phyloP scores from a whole-genome alignment of 2,113 vertebrate genomes.

The Callospermophilus lateralis region DNA sequence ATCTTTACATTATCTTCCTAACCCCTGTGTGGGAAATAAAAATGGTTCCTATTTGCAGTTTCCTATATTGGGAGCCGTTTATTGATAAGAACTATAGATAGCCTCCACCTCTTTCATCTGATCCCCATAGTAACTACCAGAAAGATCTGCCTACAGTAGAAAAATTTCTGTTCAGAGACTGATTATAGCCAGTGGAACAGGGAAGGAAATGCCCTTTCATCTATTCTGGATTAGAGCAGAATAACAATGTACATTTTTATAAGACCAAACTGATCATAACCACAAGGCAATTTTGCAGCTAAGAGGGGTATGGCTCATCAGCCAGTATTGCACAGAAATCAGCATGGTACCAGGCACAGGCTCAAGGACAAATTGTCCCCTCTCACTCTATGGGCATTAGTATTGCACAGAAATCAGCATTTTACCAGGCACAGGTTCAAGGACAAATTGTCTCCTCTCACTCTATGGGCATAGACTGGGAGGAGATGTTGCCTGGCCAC shows the following conservation, averaged over 20 bases:
- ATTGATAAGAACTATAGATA: neutral
- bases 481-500: neutral
- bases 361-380: neutral
- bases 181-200: neutral
- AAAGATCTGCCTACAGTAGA: neutral
- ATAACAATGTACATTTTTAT: neutral
- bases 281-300: conserved; percentile 23
- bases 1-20: neutral
- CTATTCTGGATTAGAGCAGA: conserved; percentile 41
- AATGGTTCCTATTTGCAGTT: neutral
- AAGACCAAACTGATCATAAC: neutral
- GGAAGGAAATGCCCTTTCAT: neutral
- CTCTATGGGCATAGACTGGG: neutral
- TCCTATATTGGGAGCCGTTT: neutral
- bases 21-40: neutral
- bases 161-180: neutral
- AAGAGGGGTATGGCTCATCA: neutral
- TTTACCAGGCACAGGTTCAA: too few species aligned
- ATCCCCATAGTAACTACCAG: neutral
- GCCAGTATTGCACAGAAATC: conserved; percentile 54
- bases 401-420: too few species aligned
- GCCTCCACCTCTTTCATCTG: neutral
- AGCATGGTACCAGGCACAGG: neutral
- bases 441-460: too few species aligned
- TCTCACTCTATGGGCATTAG: too few species aligned